Evolutionary conservation across 1,140 invertebrate species (phyloP), one percentile per base, ranked within the genome.

Genomic region (Drosophila persimilis): DNA sequence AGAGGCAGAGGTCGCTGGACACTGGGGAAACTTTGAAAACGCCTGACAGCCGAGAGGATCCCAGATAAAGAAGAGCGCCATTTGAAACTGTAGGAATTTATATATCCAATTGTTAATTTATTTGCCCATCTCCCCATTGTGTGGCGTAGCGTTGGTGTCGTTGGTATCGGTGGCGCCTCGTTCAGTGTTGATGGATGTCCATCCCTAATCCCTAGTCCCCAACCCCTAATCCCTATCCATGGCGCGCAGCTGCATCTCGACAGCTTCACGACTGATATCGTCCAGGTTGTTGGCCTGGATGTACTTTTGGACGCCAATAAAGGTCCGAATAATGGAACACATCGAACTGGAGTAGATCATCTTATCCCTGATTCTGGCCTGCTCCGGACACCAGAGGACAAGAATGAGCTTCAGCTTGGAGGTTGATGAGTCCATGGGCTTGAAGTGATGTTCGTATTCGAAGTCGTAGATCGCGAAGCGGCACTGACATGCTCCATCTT

Each of bases 301-400:
- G 46, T 69, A 85, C 22, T 73, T 77, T 9, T 80, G 60, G 0
- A 84, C 11, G 6, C 80, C 80, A 0, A 39, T 47, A 6, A 85
- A 72, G 1, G 73, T 57, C 22, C 53, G 48, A 26, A 73, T 85
- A 5, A 84, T 54, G 2, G 59, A 50, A 5, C 24, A 58, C 44
- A 86, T 80, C 0, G 73, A 77, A 31, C 67, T 85, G 46, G 80
- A 69, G 50, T 85, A 85, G 2, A 85, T 61, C 81, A 85, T 86
- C n/a, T 77, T 85, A 20, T 85, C 59, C 69, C 80, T 80, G 43
- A 77, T 35, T 20, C 29, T 44, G 1, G 80, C 67, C 63, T 69
- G 31, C 39, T 47, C 24, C 0, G 80, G 80, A 9, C 75, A 84
- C 80, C 80, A 84, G 9, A 84, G 66, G 71, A 84, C 69, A 1